Conservation (phyloP, 2,888 invertebrate genomes). For the Diabrotica balteata region DNA sequence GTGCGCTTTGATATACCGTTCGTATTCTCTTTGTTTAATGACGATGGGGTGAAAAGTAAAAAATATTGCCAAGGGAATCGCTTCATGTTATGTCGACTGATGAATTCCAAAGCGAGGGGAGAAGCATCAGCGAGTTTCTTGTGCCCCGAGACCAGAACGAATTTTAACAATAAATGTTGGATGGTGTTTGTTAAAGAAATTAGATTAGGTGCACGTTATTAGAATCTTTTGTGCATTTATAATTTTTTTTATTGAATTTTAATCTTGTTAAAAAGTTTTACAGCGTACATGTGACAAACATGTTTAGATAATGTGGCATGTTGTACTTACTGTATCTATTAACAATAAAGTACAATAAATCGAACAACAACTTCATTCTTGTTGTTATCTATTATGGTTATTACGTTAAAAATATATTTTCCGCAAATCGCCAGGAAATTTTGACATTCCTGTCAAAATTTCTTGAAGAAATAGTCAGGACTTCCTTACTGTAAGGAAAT, state of each 20-base stretch:
- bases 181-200: background rate
- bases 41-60: slow-evolving; percentile 48
- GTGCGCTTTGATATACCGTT: slow-evolving; percentile 21
- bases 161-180: slow-evolving; percentile 13
- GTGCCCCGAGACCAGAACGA: slow-evolving; percentile 19
- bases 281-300: too few species aligned
- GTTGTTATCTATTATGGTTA: too few species aligned
- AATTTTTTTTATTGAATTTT: background rate
- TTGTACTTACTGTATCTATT: too few species aligned
- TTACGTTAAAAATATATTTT: too few species aligned
- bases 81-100: slow-evolving; percentile 40
- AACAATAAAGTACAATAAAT: too few species aligned
- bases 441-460: too few species aligned
- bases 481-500: too few species aligned
- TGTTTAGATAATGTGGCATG: too few species aligned
- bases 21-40: slow-evolving; percentile 32
- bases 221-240: background rate
- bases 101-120: slow-evolving; percentile 41
- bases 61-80: slow-evolving; percentile 47
- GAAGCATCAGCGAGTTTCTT: slow-evolving; percentile 10
- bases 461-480: too few species aligned
- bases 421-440: too few species aligned
- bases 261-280: background rate
- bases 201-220: background rate
- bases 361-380: too few species aligned